A percentile compares a stretch with the other conserved stretches of the same genome.
Conservation (phyloP, 2,888 invertebrate species). For the Sclerodermus sp. region DNA sequence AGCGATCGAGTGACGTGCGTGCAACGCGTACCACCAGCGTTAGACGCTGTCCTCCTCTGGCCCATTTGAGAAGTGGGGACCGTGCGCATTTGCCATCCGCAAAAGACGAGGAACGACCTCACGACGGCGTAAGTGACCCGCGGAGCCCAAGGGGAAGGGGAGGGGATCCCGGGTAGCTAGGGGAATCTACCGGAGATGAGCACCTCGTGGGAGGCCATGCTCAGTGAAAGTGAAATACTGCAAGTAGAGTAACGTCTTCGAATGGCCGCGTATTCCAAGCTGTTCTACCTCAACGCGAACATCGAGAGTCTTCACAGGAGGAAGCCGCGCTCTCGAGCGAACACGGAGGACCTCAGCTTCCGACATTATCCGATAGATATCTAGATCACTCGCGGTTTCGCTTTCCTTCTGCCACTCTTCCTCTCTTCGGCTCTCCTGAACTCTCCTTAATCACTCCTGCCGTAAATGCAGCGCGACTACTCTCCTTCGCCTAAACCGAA, state of each 20-base stretch:
- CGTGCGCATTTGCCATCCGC: slow-evolving; percentile 17
- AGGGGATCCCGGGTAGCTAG: slow-evolving; percentile 1
- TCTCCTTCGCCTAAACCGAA: too few relatives aligned
- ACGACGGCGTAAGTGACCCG: slow-evolving; percentile 46
- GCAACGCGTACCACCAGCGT: too few relatives aligned
- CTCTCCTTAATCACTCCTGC: too few relatives aligned
- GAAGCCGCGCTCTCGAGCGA: slow-evolving; percentile 2
- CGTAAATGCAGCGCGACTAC: too few relatives aligned
- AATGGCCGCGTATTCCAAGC: neutral
- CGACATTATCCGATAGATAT: too few relatives aligned
- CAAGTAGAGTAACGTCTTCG: slow-evolving; percentile 53
- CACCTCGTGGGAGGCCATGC: slow-evolving; percentile 43
- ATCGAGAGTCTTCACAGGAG: slow-evolving; percentile 9
- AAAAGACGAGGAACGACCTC: slow-evolving; percentile 39
- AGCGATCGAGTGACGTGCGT: too few relatives aligned
- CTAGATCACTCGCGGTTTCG: too few relatives aligned
- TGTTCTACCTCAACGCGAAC: slow-evolving; percentile 7
- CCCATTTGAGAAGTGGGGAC: slow-evolving; percentile 16
- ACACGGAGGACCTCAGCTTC: too few relatives aligned
- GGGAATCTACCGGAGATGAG: slow-evolving; percentile 37
- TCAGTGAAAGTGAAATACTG: slow-evolving; percentile 53
- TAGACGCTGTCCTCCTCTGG: too few relatives aligned
- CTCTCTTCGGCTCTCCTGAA: too few relatives aligned
- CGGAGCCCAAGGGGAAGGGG: too few relatives aligned
- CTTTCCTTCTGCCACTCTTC: too few relatives aligned